A percentile compares a stretch with the other conserved stretches of the same genome.
Conservation (phyloP, 2,113 vertebrate species). For the Rana temporaria region DNA sequence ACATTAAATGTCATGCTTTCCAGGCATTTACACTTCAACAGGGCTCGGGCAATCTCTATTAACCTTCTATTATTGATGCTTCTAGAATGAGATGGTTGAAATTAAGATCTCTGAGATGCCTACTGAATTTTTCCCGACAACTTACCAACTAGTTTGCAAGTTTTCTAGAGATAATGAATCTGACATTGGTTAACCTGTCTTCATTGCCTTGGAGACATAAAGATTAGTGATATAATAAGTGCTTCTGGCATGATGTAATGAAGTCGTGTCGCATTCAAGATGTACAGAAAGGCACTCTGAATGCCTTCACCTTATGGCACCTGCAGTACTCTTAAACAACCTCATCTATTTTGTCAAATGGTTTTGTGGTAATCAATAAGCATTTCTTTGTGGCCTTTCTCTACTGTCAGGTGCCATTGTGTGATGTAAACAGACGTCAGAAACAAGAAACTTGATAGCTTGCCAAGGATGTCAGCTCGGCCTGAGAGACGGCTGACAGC, state of each 20-base stretch:
- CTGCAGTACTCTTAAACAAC: conserved; percentile 81
- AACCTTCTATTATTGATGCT: not conserved
- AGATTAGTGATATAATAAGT: conserved; percentile 76
- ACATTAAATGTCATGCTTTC: no score
- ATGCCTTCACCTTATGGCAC: conserved; percentile 82
- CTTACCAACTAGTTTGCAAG: conserved; percentile 77
- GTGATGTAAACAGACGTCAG: conserved; percentile 92
- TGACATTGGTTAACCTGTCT: conserved; percentile 75
- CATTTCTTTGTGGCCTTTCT: conserved; percentile 97
- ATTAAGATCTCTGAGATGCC: conserved; percentile 72
- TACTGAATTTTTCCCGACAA: conserved; percentile 70
- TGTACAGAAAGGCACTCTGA: conserved; percentile 71
- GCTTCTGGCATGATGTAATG: conserved; percentile 91
- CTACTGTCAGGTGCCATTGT: conserved; percentile 91
- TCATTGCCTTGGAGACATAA: conserved; percentile 75
- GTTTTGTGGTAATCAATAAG: conserved; percentile 96
- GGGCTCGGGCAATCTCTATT: not conserved
- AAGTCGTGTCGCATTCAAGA: conserved; percentile 94
- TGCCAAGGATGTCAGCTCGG: conserved; percentile 72
- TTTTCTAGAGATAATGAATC: conserved; percentile 77
- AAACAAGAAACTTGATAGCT: conserved; percentile 93
- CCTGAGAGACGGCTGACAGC: conserved; percentile 77
- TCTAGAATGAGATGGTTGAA: conserved; percentile 36
- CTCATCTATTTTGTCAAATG: conserved; percentile 95
- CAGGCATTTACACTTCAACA: not conserved